Evolutionary conservation across 2,113 vertebrate species (phyloP).

Genomic region (Silurus meridionalis): DNA sequence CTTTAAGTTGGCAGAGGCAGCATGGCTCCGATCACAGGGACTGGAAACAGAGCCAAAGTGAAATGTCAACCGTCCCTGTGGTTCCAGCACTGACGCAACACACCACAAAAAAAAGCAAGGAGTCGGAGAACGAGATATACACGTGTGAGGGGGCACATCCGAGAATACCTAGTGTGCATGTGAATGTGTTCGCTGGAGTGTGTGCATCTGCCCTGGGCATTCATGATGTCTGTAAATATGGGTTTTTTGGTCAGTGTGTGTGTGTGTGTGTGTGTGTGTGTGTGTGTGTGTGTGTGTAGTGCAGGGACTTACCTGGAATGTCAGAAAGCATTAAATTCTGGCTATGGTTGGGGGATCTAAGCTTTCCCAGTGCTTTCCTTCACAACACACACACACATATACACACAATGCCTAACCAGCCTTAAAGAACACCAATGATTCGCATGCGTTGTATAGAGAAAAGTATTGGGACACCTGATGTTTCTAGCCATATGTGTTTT

Average conservation of each 20-base stretch:
- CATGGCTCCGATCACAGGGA: slow-evolving; percentile 74
- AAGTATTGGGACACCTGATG: no score
- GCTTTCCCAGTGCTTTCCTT: slow-evolving; percentile 34
- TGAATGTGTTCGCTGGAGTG: slow-evolving; percentile 7
- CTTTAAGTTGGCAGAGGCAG: slow-evolving; percentile 76
- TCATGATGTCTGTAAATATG: slow-evolving; percentile 8
- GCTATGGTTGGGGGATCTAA: slow-evolving; percentile 43
- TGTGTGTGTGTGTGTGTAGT: slow-evolving; percentile 36
- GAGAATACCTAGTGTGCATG: slow-evolving; percentile 29
- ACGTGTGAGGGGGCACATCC: slow-evolving; percentile 13
- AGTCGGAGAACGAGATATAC: slow-evolving; percentile 16
- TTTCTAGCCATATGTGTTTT: no score
- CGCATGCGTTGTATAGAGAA: neutral
- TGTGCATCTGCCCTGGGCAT: neutral
- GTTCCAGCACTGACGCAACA: slow-evolving; percentile 74
- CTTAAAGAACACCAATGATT: neutral
- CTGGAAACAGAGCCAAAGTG: slow-evolving; percentile 77
- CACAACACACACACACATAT: slow-evolving; percentile 35
- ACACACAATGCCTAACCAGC: slow-evolving; percentile 11
- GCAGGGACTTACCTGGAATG: slow-evolving; percentile 45
- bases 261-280: slow-evolving; percentile 10
- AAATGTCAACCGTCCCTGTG: slow-evolving; percentile 80
- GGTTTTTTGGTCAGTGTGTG: neutral
- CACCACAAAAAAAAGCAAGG: slow-evolving; percentile 56
- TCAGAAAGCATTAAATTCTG: slow-evolving; percentile 47